Conservation (phyloP, 2,888 invertebrate species). For the Rambutsinella grinnellia region DNA sequence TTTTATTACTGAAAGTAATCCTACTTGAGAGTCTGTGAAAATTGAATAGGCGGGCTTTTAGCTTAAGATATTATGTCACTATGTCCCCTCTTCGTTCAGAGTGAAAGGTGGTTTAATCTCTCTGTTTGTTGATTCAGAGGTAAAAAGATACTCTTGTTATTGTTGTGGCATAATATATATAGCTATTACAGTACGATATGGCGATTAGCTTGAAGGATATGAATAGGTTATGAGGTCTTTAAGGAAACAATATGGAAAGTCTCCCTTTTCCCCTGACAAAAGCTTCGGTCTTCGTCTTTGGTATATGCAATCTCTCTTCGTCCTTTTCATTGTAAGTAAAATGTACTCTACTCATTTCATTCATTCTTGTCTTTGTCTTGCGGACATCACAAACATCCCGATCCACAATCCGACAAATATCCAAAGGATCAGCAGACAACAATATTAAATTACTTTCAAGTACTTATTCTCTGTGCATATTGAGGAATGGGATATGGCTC, state of each 20-base stretch:
- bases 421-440: too few species aligned
- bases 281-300: slow-evolving; percentile 46
- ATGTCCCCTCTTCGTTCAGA: not conserved
- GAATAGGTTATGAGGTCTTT: slow-evolving; percentile 8
- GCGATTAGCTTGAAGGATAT: too few species aligned
- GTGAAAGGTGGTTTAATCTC: slow-evolving; percentile 38
- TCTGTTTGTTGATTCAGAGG: slow-evolving; percentile 28
- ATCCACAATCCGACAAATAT: slow-evolving; percentile 26
- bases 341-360: slow-evolving; percentile 27
- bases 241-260: not conserved
- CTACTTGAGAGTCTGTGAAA: too few species aligned
- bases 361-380: slow-evolving; percentile 21
- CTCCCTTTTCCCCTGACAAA: slow-evolving; percentile 22
- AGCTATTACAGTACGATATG: slow-evolving; percentile 3
- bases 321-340: not conserved
- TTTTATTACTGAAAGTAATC: too few species aligned
- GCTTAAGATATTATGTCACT: slow-evolving; percentile 30
- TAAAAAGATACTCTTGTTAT: not conserved
- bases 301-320: slow-evolving; percentile 32
- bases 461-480: too few species aligned
- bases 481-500: slow-evolving; percentile 23
- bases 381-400: slow-evolving; percentile 48
- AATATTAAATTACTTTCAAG: slow-evolving; percentile 52
- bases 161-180: not conserved
- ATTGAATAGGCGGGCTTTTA: too few species aligned